Conservation (phyloP, 30 jellyfish, hydroid and myxozoan species). For the Turritopsis rubra region DNA sequence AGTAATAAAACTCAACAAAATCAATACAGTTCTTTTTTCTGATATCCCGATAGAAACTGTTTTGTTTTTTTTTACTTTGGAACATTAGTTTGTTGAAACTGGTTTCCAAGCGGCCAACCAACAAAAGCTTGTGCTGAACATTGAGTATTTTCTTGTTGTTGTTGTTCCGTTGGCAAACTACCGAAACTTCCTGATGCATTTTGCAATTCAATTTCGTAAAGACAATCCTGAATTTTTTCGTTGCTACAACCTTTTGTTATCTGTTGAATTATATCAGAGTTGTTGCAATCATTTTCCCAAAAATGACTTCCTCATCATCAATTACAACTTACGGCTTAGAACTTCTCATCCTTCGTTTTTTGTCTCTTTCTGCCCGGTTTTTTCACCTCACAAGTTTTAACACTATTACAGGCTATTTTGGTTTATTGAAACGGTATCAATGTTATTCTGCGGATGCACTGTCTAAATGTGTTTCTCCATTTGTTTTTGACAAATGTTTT, state of each 20-base stretch:
- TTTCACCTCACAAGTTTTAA: not conserved
- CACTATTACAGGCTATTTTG: not conserved
- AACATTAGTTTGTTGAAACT: too few species aligned
- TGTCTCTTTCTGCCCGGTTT: not conserved
- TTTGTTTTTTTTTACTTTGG: too few species aligned
- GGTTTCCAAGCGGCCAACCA: too few species aligned
- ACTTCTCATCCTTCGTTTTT: not conserved
- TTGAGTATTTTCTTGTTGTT: too few species aligned
- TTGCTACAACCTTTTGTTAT: not conserved
- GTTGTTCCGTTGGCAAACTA: too few species aligned
- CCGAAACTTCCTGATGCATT: not conserved
- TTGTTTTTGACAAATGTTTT: not conserved
- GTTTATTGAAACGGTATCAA: too few species aligned
- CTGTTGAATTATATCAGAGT: not conserved
- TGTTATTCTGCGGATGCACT: too few species aligned
- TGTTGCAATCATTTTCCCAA: not conserved
- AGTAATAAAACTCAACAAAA: too few species aligned
- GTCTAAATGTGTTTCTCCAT: too few species aligned
- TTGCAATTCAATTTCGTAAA: not conserved
- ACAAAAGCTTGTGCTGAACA: too few species aligned
- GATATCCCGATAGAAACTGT: too few species aligned
- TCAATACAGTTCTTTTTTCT: too few species aligned
- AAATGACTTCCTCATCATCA: not conserved
- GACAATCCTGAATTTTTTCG: not conserved
- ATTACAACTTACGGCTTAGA: not conserved